Conservation (phyloP, 2,888 invertebrate species). For the Drosophila limbata region DNA sequence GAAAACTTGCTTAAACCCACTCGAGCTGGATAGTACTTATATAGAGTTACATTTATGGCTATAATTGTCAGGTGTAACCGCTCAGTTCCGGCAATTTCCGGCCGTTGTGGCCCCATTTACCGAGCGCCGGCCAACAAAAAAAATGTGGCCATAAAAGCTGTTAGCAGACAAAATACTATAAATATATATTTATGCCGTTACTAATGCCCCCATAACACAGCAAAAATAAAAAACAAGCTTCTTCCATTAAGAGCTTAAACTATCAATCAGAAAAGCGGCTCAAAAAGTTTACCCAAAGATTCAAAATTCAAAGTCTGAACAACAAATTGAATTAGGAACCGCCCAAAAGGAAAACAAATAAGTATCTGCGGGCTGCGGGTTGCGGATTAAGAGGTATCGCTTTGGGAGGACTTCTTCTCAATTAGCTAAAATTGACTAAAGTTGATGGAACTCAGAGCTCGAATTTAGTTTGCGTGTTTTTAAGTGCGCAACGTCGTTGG, state of each 20-base stretch:
- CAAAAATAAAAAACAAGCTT: conserved; percentile 47
- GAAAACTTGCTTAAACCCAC: conserved; percentile 29
- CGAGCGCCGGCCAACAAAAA: conserved; percentile 11
- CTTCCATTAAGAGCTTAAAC: conserved; percentile 76
- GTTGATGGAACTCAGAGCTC: conserved; percentile 21
- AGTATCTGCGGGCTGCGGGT: background rate
- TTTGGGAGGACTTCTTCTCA: conserved; percentile 7
- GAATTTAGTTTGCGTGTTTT: conserved; percentile 46
- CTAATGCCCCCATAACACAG: conserved; percentile 12
- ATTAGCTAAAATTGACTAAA: conserved; percentile 31
- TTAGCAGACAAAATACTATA: conserved; percentile 30
- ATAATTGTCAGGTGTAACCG: conserved; percentile 75
- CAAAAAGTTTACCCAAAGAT: conserved; percentile 32
- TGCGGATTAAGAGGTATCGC: conserved; percentile 4
- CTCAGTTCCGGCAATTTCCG: conserved; percentile 74
- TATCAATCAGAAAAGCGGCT: conserved; percentile 50
- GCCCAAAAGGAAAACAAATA: conserved; percentile 11
- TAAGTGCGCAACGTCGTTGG: conserved; percentile 23
- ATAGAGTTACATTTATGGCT: conserved; percentile 51
- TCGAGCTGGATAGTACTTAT: conserved; percentile 14
- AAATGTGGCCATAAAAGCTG: conserved; percentile 55
- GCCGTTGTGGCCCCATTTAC: conserved; percentile 29
- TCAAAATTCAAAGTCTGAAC: conserved; percentile 22
- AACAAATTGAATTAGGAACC: conserved; percentile 44
- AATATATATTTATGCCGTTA: conserved; percentile 28